Percentiles rank a stretch among this genome's conserved stretches.
Conservation (phyloP, 1,140 invertebrate species). For the Cherax destructor region DNA sequence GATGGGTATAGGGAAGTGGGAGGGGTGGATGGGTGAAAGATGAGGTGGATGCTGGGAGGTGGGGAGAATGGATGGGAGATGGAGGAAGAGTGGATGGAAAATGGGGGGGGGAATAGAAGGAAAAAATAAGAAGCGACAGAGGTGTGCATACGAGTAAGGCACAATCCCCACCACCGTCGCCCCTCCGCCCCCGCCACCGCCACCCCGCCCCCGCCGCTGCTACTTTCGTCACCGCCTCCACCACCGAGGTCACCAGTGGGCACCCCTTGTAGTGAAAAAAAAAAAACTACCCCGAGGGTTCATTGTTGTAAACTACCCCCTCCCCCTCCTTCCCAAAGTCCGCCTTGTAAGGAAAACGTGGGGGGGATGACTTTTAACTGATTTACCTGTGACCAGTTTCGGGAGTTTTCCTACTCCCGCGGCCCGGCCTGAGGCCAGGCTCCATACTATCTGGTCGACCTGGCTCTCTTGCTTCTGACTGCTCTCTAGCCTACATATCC, state of each 20-base stretch:
- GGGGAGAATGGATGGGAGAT: neutral
- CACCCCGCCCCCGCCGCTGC: neutral
- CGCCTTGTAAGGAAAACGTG: too few relatives aligned
- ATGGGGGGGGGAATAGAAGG: neutral
- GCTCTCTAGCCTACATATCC: too few relatives aligned
- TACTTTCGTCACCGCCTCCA: neutral
- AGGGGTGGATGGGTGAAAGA: neutral
- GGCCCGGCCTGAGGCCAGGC: too few relatives aligned
- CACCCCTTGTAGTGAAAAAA: neutral
- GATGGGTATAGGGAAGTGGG: too few relatives aligned
- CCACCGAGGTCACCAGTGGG: neutral
- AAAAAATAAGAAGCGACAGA: constrained; percentile 8
- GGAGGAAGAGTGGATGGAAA: neutral
- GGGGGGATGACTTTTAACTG: neutral
- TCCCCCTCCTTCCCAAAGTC: too few relatives aligned
- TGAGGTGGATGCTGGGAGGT: neutral
- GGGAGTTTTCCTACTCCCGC: too few relatives aligned
- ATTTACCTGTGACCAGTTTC: neutral
- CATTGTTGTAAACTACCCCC: too few relatives aligned
- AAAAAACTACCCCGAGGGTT: neutral
- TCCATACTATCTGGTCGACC: too few relatives aligned
- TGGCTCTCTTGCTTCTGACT: too few relatives aligned
- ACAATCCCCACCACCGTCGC: neutral
- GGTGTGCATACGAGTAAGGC: neutral
- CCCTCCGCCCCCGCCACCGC: too few relatives aligned